phyloP scores from a whole-genome alignment of 1,140 invertebrate species.

The Neodiprion lecontei region DNA sequence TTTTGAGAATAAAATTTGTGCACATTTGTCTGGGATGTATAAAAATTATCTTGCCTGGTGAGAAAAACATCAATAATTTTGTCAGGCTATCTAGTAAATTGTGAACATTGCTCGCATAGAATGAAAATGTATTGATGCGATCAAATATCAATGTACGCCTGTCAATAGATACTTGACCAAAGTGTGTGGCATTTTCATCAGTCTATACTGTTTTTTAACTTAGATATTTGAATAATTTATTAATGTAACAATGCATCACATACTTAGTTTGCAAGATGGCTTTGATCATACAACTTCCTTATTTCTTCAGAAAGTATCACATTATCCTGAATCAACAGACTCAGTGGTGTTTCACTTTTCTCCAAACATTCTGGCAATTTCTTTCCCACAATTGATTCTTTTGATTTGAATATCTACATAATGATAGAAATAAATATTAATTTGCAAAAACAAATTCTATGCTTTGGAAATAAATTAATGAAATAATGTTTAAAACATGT shows the following conservation, averaged over 20 bases:
- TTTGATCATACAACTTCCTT: neutral
- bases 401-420: neutral
- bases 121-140: too few species aligned
- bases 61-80: too few species aligned
- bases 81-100: too few species aligned
- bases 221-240: neutral
- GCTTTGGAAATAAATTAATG: neutral
- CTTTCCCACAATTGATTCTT: neutral
- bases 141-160: too few species aligned
- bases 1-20: neutral
- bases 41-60: too few species aligned
- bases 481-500: neutral
- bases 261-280: too few species aligned
- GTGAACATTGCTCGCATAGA: too few species aligned
- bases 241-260: neutral
- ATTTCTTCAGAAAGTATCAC: neutral
- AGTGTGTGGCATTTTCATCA: too few species aligned
- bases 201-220: neutral
- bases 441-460: neutral
- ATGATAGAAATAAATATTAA: too few species aligned
- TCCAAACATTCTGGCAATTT: neutral
- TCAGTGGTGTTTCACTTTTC: neutral
- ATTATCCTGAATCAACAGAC: neutral
- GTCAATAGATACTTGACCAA: too few species aligned
- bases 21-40: neutral